These are phyloP conservation scores for Heliconius congener DNA, from an alignment of 1,140 invertebrate genomes.

Conservation along the genomic window DNA sequence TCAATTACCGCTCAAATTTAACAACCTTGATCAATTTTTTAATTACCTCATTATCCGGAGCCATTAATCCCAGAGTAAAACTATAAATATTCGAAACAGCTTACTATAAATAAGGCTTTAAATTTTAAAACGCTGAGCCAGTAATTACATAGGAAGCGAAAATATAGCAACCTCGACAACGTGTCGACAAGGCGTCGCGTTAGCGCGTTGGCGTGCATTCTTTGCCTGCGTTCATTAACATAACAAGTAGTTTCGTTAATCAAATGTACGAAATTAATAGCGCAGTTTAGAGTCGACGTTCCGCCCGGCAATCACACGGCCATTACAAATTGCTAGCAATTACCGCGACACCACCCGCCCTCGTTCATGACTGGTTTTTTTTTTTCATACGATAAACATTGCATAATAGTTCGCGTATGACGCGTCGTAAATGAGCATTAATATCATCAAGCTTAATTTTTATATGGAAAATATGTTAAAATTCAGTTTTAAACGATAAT, in stretches of 20 bases:
- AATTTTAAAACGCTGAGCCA: conserved; percentile 62
- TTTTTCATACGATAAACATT: conserved; percentile 59
- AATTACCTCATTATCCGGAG: conserved; percentile 26
- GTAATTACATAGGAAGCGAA: conserved; percentile 74
- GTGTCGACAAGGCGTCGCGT: conserved; percentile 75
- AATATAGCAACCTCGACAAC: conserved; percentile 75
- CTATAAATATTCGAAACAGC: conserved; percentile 47
- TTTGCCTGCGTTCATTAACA: conserved; percentile 78
- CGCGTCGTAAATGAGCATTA: conserved; percentile 44
- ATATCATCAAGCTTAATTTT: conserved; percentile 43
- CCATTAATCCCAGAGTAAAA: conserved; percentile 36
- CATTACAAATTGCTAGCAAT: conserved; percentile 80
- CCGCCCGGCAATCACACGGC: conserved; percentile 74
- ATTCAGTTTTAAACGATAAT: conserved; percentile 13
- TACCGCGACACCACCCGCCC: conserved; percentile 67
- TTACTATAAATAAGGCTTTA: conserved; percentile 62
- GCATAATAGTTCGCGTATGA: conserved; percentile 51
- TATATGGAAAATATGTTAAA: conserved; percentile 11
- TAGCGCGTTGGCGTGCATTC: conserved; percentile 77
- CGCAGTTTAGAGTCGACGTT: conserved; percentile 77
- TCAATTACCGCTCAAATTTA: conserved; percentile 13
- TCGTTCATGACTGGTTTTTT: conserved; percentile 53
- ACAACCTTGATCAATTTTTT: conserved; percentile 21
- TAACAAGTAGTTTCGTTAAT: conserved; percentile 81
- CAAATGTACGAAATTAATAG: conserved; percentile 81